These are phyloP conservation scores for Hemiprocne comata DNA, from an alignment of 2,113 vertebrate species.

Conservation along the genomic window DNA sequence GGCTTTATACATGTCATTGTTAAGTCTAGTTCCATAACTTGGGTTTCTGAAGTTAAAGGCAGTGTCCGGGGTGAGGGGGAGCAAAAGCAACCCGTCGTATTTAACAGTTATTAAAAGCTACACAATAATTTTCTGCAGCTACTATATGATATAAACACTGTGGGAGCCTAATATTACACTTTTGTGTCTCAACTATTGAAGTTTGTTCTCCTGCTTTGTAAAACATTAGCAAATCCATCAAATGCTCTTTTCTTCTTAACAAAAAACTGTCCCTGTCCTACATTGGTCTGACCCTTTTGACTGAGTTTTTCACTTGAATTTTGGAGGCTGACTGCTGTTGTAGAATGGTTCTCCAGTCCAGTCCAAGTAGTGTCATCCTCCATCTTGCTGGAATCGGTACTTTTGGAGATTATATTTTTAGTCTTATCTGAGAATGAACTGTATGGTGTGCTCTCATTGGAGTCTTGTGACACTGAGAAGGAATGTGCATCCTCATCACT, in stretches of 20 bases:
- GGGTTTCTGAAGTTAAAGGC: background rate
- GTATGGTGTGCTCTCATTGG: background rate
- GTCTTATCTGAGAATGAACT: background rate
- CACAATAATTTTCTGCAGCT: background rate
- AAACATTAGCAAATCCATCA: slow-evolving; percentile 35
- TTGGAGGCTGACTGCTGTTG: background rate
- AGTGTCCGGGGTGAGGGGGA: background rate
- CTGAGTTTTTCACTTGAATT: background rate
- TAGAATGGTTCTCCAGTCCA: background rate
- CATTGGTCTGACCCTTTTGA: background rate
- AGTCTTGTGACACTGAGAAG: background rate
- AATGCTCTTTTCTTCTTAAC: slow-evolving; percentile 64
- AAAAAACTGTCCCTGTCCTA: slow-evolving; percentile 13
- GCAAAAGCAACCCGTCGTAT: background rate
- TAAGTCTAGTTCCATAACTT: background rate
- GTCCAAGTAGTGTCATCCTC: background rate
- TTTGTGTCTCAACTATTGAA: background rate
- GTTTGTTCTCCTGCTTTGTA: slow-evolving; percentile 47
- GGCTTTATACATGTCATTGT: background rate
- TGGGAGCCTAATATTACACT: background rate
- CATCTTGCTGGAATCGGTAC: background rate
- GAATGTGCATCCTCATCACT: background rate
- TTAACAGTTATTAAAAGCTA: background rate
- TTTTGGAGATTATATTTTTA: background rate
- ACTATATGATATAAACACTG: background rate